Percentiles rank a stretch among this genome's conserved stretches.
Evolutionary conservation across 64 coral and sea anemone species (phyloP).

Genomic region (Montipora cactus): DNA sequence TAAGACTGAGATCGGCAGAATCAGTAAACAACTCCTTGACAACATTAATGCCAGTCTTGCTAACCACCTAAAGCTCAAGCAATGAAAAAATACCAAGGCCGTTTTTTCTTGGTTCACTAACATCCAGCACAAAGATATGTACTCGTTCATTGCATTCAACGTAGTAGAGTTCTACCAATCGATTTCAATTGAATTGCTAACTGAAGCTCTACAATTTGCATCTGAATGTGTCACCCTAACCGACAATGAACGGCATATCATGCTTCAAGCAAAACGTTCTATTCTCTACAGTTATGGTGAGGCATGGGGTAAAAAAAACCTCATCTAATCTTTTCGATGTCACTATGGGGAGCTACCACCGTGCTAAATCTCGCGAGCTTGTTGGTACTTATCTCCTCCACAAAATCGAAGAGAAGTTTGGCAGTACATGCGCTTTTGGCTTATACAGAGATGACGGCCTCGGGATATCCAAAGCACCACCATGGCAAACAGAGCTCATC

Average conservation of each 20-base stretch:
- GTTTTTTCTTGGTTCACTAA: neutral
- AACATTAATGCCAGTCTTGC: neutral
- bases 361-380: slow-evolving; percentile 27
- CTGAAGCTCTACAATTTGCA: neutral
- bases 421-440: slow-evolving; percentile 24
- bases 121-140: neutral
- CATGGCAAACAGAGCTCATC: slow-evolving; percentile 14
- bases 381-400: neutral
- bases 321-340: slow-evolving; percentile 42
- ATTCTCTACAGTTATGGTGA: slow-evolving; percentile 38
- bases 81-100: neutral
- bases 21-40: neutral
- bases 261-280: neutral
- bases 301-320: slow-evolving; percentile 37
- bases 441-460: slow-evolving; percentile 52
- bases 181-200: neutral
- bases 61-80: neutral
- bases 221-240: neutral
- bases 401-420: neutral
- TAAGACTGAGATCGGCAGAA: neutral
- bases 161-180: neutral
- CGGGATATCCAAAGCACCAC: slow-evolving; percentile 16
- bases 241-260: neutral
- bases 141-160: slow-evolving; percentile 1
- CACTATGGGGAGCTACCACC: slow-evolving; percentile 4